Conservation (phyloP, 1,140 invertebrate species). For the Dendrolimus punctatus region DNA sequence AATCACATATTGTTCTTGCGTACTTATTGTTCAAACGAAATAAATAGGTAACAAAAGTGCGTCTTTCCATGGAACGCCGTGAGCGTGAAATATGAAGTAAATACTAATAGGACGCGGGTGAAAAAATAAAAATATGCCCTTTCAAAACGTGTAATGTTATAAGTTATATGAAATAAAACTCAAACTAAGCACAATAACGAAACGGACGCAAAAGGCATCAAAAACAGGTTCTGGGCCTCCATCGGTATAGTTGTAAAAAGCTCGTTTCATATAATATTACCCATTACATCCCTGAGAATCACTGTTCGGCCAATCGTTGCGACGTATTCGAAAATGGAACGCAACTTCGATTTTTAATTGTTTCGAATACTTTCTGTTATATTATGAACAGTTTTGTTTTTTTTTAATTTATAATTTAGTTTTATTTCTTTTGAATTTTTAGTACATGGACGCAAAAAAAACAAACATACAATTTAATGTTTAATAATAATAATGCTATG, state of each 20-base stretch:
- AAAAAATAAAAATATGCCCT: slow-evolving; percentile 25
- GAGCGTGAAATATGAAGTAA: background rate
- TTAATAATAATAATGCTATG: no score
- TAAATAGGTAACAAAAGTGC: background rate
- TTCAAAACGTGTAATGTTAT: slow-evolving; percentile 51
- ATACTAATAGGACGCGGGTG: background rate
- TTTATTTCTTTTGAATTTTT: no score
- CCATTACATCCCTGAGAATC: slow-evolving; percentile 66
- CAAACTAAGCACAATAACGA: slow-evolving; percentile 57
- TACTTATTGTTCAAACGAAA: slow-evolving; percentile 15
- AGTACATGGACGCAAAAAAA: no score
- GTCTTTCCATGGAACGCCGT: slow-evolving; percentile 1
- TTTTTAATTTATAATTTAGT: no score
- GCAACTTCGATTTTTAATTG: slow-evolving; percentile 66
- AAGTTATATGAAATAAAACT: slow-evolving; percentile 54
- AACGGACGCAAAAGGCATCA: slow-evolving; percentile 51
- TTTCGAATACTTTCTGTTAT: slow-evolving; percentile 48
- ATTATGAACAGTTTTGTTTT: slow-evolving; percentile 30
- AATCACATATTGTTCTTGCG: slow-evolving; percentile 61
- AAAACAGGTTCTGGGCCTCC: slow-evolving; percentile 54
- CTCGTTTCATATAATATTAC: slow-evolving; percentile 68
- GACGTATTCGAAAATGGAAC: slow-evolving; percentile 59
- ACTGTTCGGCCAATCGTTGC: slow-evolving; percentile 52
- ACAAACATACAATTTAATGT: no score
- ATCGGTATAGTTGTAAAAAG: slow-evolving; percentile 67